Base-by-base conservation (phyloP, 2,888 invertebrate species). In the Poecilobothrus nobilitatus region DNA sequence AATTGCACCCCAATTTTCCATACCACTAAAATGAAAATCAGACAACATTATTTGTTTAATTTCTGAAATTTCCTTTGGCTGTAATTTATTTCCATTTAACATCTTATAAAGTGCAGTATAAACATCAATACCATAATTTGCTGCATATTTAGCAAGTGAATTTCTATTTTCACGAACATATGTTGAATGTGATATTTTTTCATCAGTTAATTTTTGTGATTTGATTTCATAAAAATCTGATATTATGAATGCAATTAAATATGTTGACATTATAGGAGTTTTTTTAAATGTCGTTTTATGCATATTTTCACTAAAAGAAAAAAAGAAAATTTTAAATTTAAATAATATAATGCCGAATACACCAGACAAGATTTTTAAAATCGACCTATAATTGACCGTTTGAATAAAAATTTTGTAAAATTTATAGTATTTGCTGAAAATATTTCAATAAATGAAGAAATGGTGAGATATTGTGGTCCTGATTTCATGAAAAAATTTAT, bases 1-100 rank as follows among this genome's bases (percentile, higher is more conserved):
- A 64, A 89, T 84, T 22, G 89, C 77, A 0, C 90, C 90, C 89
- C 89, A 90, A 77, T 90, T 90, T 78, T 90, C 90, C 88, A 91
- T 91, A 66, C 91, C 88, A 15, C 86, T 87, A 62, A 87, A 87
- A 2, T 86, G 84, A 79, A 91, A 92, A 74, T 91, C 89, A 0
- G 92, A 92, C 67, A 94, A 85, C 0, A 90, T 91, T 68, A 88
- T 87, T 80, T 72, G 83, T 81, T n/a, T 75, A 74, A 66, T 61
- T 63, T 34, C 80, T 74, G 73, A 75, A 73, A 0, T 91, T 88
- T 15, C 86, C 87, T 62, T 87, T 87, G 2, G 73, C 73, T 70
- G 84, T 83, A 10, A 7, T 21, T 18, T 2, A 86, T 64, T 27
- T 73, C 82, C 81, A 5, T 63, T 64, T 1, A 53, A 21, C 4